Base-by-base conservation (phyloP, 2,113 vertebrate genomes). In the Monopterus albus region DNA sequence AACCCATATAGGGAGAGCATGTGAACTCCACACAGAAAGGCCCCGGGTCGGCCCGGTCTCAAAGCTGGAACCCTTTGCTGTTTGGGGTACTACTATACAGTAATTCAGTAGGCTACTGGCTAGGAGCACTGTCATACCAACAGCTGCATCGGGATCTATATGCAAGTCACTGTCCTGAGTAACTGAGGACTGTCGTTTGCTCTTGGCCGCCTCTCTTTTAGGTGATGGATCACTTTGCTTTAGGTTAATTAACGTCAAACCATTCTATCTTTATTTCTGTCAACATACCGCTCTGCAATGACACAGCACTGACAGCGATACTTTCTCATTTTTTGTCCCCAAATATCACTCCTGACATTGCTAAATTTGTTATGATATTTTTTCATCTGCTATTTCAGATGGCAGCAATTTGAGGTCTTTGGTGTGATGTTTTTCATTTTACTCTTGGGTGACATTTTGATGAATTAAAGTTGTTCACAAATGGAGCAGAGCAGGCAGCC, bases 141-240 rank as follows among this genome's bases (percentile, higher is more conserved):
- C 6, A 49, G 26, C 71, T 68, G 31, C 26, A 15, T 75, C 55
- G 7, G 31, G 36, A 55, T 45, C 18, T 39, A 6, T 20, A 42
- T 26, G 10, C 20, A 50, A 46, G 31, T 39, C 5, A 1, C 31
- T 23, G 6, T 29, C 14, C n/a, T n/a, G n/a, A n/a, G n/a, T n/a
- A n/a, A n/a, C n/a, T n/a, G n/a, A n/a, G n/a, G n/a, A n/a, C n/a
- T n/a, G n/a, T n/a, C n/a, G n/a, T n/a, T n/a, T n/a, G n/a, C n/a
- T n/a, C n/a, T n/a, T n/a, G n/a, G n/a, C n/a, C n/a, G n/a, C n/a
- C n/a, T n/a, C n/a, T n/a, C n/a, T n/a, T n/a, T n/a, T n/a, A n/a
- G n/a, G n/a, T n/a, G n/a, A n/a, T n/a, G n/a, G n/a, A n/a, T n/a
- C n/a, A n/a, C n/a, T n/a, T n/a, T n/a, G n/a, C n/a, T n/a, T n/a